phyloP scores from a whole-genome alignment of 2,797 vertebrate species.

The Pseudocheirus occidentalis region DNA sequence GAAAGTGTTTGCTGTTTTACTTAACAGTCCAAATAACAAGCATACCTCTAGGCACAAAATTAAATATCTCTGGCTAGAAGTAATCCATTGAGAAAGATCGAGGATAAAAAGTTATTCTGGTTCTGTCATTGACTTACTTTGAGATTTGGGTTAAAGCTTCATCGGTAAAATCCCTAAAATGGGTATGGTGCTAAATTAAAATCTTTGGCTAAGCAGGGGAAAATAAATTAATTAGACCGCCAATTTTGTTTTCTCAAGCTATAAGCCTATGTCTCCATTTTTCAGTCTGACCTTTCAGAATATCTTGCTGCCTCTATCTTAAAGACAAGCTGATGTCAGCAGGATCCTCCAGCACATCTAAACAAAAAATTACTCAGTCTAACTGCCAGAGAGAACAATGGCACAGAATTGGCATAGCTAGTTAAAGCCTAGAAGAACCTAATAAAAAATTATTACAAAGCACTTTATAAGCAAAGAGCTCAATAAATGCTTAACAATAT shows the following conservation, averaged over 20 bases:
- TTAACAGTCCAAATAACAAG: neutral
- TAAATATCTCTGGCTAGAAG: neutral
- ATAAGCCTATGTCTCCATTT: constrained; percentile 21
- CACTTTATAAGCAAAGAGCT: constrained; percentile 61
- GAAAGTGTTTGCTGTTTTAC: constrained; percentile 7
- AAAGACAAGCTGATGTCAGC: constrained; percentile 44
- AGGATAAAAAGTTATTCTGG: constrained; percentile 11
- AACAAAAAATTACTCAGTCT: constrained; percentile 49
- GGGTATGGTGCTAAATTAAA: constrained; percentile 18
- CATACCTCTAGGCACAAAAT: constrained; percentile 11
- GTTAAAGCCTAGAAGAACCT: constrained; percentile 47
- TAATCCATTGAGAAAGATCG: neutral
- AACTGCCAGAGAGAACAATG: constrained; percentile 54
- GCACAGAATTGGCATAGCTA: constrained; percentile 49
- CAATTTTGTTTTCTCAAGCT: constrained; percentile 13
- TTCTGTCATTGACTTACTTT: neutral
- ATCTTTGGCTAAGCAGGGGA: neutral
- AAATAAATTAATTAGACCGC: neutral
- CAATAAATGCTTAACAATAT: constrained; percentile 55
- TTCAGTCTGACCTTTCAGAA: constrained; percentile 40
- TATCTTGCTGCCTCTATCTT: constrained; percentile 20
- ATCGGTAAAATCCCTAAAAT: constrained; percentile 34
- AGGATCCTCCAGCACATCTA: constrained; percentile 45
- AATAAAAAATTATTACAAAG: constrained; percentile 56
- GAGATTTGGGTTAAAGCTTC: neutral